These are phyloP conservation scores for Marmota monax DNA, from an alignment of 2,113 vertebrate species.

Conservation along the genomic window DNA sequence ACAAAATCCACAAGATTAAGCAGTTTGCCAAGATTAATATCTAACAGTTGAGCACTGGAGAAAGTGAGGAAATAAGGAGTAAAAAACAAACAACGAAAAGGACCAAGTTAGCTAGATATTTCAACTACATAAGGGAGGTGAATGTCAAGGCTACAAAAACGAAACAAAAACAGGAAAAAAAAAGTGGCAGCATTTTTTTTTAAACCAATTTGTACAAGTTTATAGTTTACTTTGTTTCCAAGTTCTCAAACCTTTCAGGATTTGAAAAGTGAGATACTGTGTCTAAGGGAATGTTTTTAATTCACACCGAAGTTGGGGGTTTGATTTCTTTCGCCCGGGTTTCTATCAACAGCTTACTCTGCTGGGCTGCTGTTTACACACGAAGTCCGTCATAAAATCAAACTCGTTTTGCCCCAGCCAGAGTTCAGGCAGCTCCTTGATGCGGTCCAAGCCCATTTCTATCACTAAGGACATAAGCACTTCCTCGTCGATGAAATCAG, in stretches of 20 bases:
- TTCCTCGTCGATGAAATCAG: constrained; percentile 96
- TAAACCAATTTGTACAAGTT: constrained; percentile 89
- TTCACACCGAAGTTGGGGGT: constrained; percentile 86
- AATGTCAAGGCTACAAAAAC: constrained; percentile 86
- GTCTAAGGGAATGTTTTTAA: constrained; percentile 91
- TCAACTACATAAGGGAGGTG: constrained; percentile 85
- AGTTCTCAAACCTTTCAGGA: constrained; percentile 89
- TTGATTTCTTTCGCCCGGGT: constrained; percentile 66
- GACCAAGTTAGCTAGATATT: constrained; percentile 85
- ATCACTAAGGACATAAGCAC: constrained; percentile 95
- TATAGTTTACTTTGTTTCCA: constrained; percentile 91
- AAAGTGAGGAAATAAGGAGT: constrained; percentile 84
- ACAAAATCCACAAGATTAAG: constrained; percentile 90
- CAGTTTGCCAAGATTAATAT: constrained; percentile 89
- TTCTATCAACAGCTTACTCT: constrained; percentile 92
- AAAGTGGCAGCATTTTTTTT: constrained; percentile 84
- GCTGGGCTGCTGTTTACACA: constrained; percentile 95
- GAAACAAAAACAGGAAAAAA: constrained; percentile 81
- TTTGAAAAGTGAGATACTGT: constrained; percentile 90
- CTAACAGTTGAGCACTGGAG: constrained; percentile 88
- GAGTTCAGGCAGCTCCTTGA: constrained; percentile 95
- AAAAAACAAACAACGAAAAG: constrained; percentile 82
- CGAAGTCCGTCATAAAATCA: constrained; percentile 96
- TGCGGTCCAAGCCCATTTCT: constrained; percentile 95
- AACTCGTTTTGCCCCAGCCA: constrained; percentile 96